Base-by-base conservation (phyloP, 2,888 invertebrate genomes). In the Prosapia bicincta region DNA sequence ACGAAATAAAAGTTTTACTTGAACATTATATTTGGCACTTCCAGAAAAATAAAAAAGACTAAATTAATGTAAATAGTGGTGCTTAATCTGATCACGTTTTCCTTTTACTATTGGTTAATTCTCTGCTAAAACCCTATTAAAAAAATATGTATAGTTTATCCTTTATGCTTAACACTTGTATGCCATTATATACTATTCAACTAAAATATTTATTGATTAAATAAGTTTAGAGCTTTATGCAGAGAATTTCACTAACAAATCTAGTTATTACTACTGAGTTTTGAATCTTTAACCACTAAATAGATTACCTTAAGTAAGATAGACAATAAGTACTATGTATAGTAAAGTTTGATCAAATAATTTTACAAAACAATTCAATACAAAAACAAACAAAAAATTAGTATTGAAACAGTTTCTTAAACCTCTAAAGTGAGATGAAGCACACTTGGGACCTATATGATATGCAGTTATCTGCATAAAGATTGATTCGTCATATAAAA, bases 91-190 rank as follows among this genome's bases (percentile, higher is more conserved):
- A 76, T 76, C 76, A 76, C 76, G 66, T 71, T 76, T 76, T 76
- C 76, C 76, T 76, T 76, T 74, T 74, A 76, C 76, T 76, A 66
- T 54, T 67, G 66, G 74, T 72, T 32, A 76, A 71, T 74, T 74
- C 76, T 76, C 76, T 76, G 76, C 69, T 69, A 76, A 74, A 71
- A 74, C 74, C 76, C 74, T 9, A 30, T 5, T 25, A 76, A 73
- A 28, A 38, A 74, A 30, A 13, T n/a, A n/a, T n/a, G n/a, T n/a
- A n/a, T n/a, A n/a, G n/a, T n/a, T n/a, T n/a, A n/a, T n/a, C n/a
- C n/a, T n/a, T n/a, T n/a, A n/a, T n/a, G n/a, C n/a, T n/a, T n/a
- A n/a, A n/a, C n/a, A n/a, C n/a, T n/a, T n/a, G n/a, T n/a, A n/a
- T n/a, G n/a, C n/a, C n/a, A n/a, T n/a, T n/a, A n/a, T n/a, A n/a